phyloP scores from a whole-genome alignment of 1,140 invertebrate species.

The Ectropis grisescens region DNA sequence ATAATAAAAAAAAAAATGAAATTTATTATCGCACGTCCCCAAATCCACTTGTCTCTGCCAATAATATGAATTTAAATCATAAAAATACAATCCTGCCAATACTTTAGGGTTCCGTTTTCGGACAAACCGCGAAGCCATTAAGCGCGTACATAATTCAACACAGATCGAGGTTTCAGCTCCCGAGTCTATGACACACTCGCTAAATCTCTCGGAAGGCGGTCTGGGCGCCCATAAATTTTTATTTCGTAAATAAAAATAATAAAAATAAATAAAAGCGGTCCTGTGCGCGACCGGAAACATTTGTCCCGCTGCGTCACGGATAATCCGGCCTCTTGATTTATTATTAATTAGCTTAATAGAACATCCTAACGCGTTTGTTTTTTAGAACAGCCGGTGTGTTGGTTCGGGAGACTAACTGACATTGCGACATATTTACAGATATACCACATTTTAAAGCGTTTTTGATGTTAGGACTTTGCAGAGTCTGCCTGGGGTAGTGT shows the following conservation, averaged over 20 bases:
- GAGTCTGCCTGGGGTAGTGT: neutral
- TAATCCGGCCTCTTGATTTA: slow-evolving; percentile 54
- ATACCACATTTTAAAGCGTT: too few species aligned
- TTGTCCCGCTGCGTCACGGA: slow-evolving; percentile 42
- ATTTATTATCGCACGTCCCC: too few species aligned
- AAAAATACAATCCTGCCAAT: slow-evolving; percentile 26
- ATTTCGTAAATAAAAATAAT: slow-evolving; percentile 61
- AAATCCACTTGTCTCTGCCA: slow-evolving; percentile 9
- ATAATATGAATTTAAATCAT: slow-evolving; percentile 28
- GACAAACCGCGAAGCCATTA: slow-evolving; percentile 33
- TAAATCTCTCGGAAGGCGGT: slow-evolving; percentile 60
- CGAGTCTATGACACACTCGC: slow-evolving; percentile 51
- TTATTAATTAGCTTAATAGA: slow-evolving; percentile 47
- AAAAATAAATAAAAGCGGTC: slow-evolving; percentile 45
- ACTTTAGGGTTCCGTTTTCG: slow-evolving; percentile 28
- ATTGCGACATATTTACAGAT: neutral
- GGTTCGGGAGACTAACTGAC: neutral
- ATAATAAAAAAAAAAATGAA: too few species aligned
- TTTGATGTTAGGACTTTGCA: neutral
- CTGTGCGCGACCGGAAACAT: slow-evolving; percentile 44
- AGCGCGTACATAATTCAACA: slow-evolving; percentile 46
- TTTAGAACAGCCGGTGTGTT: slow-evolving; percentile 11
- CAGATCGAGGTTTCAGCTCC: slow-evolving; percentile 37
- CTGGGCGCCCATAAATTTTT: slow-evolving; percentile 45
- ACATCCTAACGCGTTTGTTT: slow-evolving; percentile 13